Evolutionary conservation across 2,113 vertebrate species (phyloP).

Genomic region (Australoheros scitulus): DNA sequence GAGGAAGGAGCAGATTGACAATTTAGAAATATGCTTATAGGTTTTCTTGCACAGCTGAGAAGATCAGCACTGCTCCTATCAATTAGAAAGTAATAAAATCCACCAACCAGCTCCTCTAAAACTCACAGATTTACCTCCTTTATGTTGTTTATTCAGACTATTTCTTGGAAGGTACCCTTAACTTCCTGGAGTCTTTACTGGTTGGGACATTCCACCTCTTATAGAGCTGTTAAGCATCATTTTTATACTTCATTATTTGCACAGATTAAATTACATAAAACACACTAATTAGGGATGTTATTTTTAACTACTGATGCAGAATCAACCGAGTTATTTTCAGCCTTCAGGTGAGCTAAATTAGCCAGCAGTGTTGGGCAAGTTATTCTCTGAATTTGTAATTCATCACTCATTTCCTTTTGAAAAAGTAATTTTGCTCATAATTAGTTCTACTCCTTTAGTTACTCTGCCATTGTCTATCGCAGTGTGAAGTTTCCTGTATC

Average conservation of each 20-base stretch:
- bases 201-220: neutral
- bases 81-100: neutral
- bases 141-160: neutral
- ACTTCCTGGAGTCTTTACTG: neutral
- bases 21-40: neutral
- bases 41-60: neutral
- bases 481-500: neutral
- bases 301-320: neutral
- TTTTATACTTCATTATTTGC: neutral
- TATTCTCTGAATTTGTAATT: neutral
- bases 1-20: neutral
- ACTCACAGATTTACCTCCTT: neutral
- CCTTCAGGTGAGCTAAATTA: neutral
- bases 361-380: neutral
- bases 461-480: accelerated
- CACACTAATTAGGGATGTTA: neutral
- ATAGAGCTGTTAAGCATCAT: neutral
- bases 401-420: neutral
- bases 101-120: neutral
- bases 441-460: neutral
- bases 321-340: neutral
- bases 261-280: neutral
- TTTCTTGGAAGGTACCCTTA: neutral
- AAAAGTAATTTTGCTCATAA: neutral
- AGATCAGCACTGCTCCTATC: neutral